Evolutionary conservation across 2,888 invertebrate species (phyloP).

Genomic region (Drosophila ezoana): DNA sequence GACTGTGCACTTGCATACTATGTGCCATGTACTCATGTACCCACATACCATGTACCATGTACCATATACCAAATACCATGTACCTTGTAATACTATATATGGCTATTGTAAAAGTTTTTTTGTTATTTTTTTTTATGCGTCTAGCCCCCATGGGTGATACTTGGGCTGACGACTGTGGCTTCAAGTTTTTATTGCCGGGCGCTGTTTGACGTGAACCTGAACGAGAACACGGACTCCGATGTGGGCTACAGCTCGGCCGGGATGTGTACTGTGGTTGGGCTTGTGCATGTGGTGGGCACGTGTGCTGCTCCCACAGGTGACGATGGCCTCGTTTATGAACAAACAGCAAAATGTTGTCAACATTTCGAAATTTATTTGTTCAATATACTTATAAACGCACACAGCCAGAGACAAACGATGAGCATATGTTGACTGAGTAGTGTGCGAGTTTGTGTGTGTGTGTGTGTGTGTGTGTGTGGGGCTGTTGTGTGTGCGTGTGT

Average conservation of each 20-base stretch:
- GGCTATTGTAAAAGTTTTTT: constrained; percentile 67
- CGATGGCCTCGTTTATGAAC: constrained; percentile 81
- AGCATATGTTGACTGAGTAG: constrained; percentile 60
- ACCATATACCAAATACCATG: constrained; percentile 13
- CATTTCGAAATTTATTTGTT: constrained; percentile 81
- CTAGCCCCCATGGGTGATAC: constrained; percentile 53
- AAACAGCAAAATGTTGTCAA: constrained; percentile 80
- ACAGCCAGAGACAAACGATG: constrained; percentile 50
- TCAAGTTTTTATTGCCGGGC: constrained; percentile 57
- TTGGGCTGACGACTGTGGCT: constrained; percentile 44
- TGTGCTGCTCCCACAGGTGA: constrained; percentile 76
- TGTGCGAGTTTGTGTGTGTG: constrained; percentile 7
- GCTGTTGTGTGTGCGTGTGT: constrained; percentile 56
- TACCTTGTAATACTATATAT: constrained; percentile 50
- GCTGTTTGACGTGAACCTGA: constrained; percentile 54
- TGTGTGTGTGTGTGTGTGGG: constrained; percentile 4
- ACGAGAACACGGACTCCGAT: constrained; percentile 17
- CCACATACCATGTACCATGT: constrained; percentile 7
- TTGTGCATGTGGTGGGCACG: constrained; percentile 34
- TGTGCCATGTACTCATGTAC: constrained; percentile 12
- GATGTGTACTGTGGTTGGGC: constrained; percentile 25
- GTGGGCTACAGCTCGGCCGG: constrained; percentile 12
- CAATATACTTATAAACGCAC: constrained; percentile 68
- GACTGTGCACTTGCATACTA: constrained; percentile 13
- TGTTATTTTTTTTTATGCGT: constrained; percentile 53